Base-by-base conservation (phyloP, 2,113 vertebrate species). In the Sinosuthora webbiana region DNA sequence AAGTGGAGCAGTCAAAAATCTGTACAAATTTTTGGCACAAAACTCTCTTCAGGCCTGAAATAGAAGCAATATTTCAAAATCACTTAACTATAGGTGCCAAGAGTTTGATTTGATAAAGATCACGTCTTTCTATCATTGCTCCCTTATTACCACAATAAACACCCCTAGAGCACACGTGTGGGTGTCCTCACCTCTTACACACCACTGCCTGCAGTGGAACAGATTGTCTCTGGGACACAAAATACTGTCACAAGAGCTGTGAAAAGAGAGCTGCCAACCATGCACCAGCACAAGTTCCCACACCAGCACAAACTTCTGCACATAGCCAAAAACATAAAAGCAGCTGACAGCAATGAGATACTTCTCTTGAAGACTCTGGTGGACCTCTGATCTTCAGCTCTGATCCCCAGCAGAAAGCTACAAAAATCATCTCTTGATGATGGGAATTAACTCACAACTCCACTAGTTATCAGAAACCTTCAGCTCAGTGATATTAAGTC, bases 91-190 rank as follows among this genome's bases (percentile, higher is more conserved):
- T 4, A 41, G 15, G 13, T 86, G 37, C 42, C 63, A 33, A 65
- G 57, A 56, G 7, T 50, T 57, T 33, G 27, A 31, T 83, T 50
- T 49, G 15, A 77, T 50, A 70, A 67, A 84, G 21, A 60, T 52
- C 8, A 27, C 2, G 1, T 62, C 27, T 81, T 89, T 50, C 6
- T 30, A 18, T 77, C 23, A 25, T 8, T 6, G 1, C 3, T 68
- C 44, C 53, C 14, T 55, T 76, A 30, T 42, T 33, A 74, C 4
- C 18, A 28, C 41, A 33, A 25, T 14, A 13, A 86, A 42, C n/a
- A 77, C 25, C 11, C 37, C 18, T 37, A 35, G 5, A 57, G 63
- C 15, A 45, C 42, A 41, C 0, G 0, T 2, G 7, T 13, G 19
- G 14, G 41, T 22, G 11, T 52, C 50, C 45, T 64, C 9, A 0